Base-by-base conservation (phyloP, 2,888 invertebrate species). In the Andrena hattorfiana region DNA sequence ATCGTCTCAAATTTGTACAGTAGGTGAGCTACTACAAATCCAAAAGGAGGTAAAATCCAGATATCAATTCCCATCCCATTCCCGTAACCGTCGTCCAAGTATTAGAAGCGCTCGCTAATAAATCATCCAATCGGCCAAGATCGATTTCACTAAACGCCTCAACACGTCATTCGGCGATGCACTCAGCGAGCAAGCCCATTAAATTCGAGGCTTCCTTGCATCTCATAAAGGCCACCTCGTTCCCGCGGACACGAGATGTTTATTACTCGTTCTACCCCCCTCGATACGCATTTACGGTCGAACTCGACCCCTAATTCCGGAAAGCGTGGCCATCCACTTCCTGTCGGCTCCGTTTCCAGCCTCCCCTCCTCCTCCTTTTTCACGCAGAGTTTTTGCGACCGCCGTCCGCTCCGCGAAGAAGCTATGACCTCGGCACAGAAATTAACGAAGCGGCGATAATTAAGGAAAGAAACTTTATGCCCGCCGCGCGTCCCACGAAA, bases 401-500 rank as follows among this genome's bases (percentile, higher is more conserved):
- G 28, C 16, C 51, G 59, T 68, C 67, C 56, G 49, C 67, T 66
- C 48, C 32, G 13, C 80, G 63, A 77, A 56, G 23, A 56, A 77
- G 68, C 79, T 77, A 81, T 78, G 81, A 88, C 85, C 85, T 77
- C 79, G 75, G 73, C 79, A 63, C 71, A 84, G 85, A 85, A 89
- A 89, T 89, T 90, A 90, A 90, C 90, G 88, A 89, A 90, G 88
- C 88, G 85, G 73, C 81, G 87, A 89, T 90, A 90, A 90, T 90
- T 87, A 89, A 90, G 88, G 88, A 83, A 85, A 82, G 86, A 87
- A 90, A 88, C 83, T 87, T 87, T 85, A 89, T 87, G 76, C 77
- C 62, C 56, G 77, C 51, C 70, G 77, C 74, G 84, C 59, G 82
- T 68, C 78, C 79, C 70, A 69, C 80, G 74, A 82, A 76, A 84